A percentile compares a stretch with the other conserved stretches of the same genome.
These are phyloP conservation scores for Solea solea DNA, from an alignment of 2,113 vertebrate species.

Conservation along the genomic window DNA sequence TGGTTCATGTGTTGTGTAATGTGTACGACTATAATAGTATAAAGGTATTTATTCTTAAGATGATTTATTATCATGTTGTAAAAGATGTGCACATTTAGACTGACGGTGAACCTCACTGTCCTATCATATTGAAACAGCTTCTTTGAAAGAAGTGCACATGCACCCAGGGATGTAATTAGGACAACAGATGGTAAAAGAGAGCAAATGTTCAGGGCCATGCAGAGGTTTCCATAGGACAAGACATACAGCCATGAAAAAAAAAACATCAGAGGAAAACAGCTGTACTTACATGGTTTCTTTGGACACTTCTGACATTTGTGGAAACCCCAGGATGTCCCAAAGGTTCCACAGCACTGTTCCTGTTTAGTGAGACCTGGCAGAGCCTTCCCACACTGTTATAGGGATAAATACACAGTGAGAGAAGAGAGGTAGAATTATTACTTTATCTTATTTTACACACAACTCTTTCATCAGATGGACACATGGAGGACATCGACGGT, in stretches of 20 bases:
- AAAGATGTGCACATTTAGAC: too few relatives aligned
- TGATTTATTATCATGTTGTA: too few relatives aligned
- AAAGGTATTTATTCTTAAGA: too few relatives aligned
- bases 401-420: neutral
- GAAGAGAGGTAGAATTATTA: neutral
- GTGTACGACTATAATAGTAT: too few relatives aligned
- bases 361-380: slow-evolving; percentile 96
- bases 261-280: neutral
- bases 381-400: slow-evolving; percentile 94
- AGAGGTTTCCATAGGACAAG: neutral
- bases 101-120: neutral
- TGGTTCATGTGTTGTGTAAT: too few relatives aligned
- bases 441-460: neutral
- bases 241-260: neutral
- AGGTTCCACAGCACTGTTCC: slow-evolving; percentile 95
- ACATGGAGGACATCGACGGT: neutral
- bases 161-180: neutral
- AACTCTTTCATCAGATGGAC: neutral
- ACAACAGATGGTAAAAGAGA: neutral
- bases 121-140: neutral
- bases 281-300: slow-evolving; percentile 89
- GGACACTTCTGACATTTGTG: slow-evolving; percentile 98
- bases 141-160: neutral
- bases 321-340: slow-evolving; percentile 98
- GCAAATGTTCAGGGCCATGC: neutral